Conservation (phyloP, 1,140 invertebrate species). For the Gonioctena quinquepunctata region DNA sequence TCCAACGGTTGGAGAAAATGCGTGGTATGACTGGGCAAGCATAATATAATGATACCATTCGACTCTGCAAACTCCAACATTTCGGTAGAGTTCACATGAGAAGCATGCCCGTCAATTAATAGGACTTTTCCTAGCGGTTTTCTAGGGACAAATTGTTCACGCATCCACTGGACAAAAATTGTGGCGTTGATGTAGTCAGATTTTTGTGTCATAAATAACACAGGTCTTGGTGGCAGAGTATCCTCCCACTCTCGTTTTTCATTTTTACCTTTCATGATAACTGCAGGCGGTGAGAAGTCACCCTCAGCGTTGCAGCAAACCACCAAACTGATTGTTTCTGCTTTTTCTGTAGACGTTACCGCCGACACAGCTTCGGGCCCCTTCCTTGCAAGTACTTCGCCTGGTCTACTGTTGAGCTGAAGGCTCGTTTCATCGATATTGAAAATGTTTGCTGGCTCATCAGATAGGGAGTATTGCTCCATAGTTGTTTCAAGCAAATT, state of each 20-base stretch:
- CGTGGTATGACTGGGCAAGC: conserved; percentile 48
- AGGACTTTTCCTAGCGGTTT: conserved; percentile 44
- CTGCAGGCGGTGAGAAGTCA: conserved; percentile 43
- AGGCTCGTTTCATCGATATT: conserved; percentile 45
- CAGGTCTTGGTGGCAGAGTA: conserved; percentile 45
- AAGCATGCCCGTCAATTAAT: conserved; percentile 48
- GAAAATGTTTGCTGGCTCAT: conserved; percentile 38
- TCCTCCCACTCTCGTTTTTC: conserved; percentile 50
- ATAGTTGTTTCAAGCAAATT: conserved; percentile 36
- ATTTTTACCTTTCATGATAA: conserved; percentile 51
- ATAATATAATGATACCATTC: conserved; percentile 28
- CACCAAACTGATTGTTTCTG: conserved; percentile 44
- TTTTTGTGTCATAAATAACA: conserved; percentile 50
- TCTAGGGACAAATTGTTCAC: conserved; percentile 42
- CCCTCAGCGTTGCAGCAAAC: conserved; percentile 44
- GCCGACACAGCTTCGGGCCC: conserved; percentile 31
- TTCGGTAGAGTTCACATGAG: conserved; percentile 35
- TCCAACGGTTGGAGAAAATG: conserved; percentile 43
- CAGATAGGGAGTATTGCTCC: conserved; percentile 29
- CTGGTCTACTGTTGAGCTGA: conserved; percentile 44
- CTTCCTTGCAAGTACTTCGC: conserved; percentile 49
- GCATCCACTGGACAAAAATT: conserved; percentile 50
- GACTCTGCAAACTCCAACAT: conserved; percentile 33
- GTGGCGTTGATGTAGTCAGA: conserved; percentile 51
- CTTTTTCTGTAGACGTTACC: conserved; percentile 50